phyloP scores from a whole-genome alignment of 2,797 vertebrate species.

The Mormyrops attenuatus region DNA sequence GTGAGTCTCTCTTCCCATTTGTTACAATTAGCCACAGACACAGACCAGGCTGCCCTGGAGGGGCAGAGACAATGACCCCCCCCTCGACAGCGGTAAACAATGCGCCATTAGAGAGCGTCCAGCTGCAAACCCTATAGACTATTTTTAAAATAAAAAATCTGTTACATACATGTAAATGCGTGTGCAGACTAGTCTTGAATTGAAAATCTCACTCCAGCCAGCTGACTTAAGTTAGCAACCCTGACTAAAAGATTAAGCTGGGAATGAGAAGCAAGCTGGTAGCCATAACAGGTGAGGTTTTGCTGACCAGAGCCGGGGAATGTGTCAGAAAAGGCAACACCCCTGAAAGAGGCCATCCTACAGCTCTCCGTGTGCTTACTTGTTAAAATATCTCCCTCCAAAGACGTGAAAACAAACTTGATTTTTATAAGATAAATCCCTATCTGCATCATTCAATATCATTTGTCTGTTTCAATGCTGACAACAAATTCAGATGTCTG shows the following conservation, averaged over 20 bases:
- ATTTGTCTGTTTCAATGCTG: not conserved
- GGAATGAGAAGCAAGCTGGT: not conserved
- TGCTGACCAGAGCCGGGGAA: not conserved
- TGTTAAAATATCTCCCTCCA: not conserved
- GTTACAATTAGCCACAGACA: constrained; percentile 1
- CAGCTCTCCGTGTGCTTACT: not conserved
- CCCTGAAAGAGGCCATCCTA: not conserved
- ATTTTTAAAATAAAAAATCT: not conserved
- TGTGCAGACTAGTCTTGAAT: not conserved
- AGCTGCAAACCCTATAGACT: not conserved
- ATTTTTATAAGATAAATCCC: not conserved
- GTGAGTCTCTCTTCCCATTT: not conserved
- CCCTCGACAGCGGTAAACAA: not conserved
- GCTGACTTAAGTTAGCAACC: not conserved
- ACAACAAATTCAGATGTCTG: not conserved
- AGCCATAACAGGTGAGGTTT: not conserved
- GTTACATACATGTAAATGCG: not conserved
- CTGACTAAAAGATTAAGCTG: not conserved
- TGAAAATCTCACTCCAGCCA: not conserved
- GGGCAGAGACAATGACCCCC: not conserved
- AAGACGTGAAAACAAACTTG: not conserved
- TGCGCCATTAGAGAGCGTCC: not conserved
- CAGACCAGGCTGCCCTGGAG: not conserved
- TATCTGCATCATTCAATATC: not conserved
- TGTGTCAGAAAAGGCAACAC: not conserved